Evolutionary conservation across 2,888 invertebrate species (phyloP), one percentile per base, ranked within the genome.

Genomic region (Coenonympha glycerion): DNA sequence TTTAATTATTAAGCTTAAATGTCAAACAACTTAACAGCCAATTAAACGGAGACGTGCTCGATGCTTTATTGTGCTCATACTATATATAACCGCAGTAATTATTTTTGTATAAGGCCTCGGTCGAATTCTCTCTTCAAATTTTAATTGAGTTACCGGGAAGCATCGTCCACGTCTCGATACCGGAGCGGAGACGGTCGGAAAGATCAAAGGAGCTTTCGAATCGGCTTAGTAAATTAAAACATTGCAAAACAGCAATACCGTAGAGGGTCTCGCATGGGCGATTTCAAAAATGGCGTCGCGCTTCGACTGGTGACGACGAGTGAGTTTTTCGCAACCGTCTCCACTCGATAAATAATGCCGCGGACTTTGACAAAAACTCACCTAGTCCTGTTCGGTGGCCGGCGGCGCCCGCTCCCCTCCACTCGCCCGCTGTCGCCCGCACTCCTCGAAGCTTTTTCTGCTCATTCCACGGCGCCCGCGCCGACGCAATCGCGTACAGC

Each of bases 301-400:
- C 61, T 61, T 66, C 69, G 72, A 64, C 71, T 73, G 73, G 78
- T 83, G 83, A 81, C 76, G 67, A 73, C 75, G 73, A 78, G 79
- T 83, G 66, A 81, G 79, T 87, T 87, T 87, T 87, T 87, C 87
- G 86, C 86, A 76, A 80, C 81, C 73, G 86, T 87, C 87, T 86
- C 86, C 83, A 76, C 83, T 78, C 80, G 83, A 87, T 87, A 87
- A 86, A 87, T 86, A 87, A 87, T 85, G 83, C 77, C 80, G 81
- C 75, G 76, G 79, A 76, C 84, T 85, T 84, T 87, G 87, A 84
- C 82, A 87, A 87, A 87, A 87, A 87, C 87, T 87, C 61, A 87
- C 87, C 87, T 86, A 87, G 83, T 81, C 85, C 71, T 83, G 86
- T 83, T 81, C 70, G 76, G 84, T 81, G 80, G 83, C 75, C 81